A percentile compares a stretch with the other conserved stretches of the same genome.
These are phyloP conservation scores for Forbesichthys agassizii DNA, from an alignment of 2,113 vertebrate genomes.

Conservation along the genomic window DNA sequence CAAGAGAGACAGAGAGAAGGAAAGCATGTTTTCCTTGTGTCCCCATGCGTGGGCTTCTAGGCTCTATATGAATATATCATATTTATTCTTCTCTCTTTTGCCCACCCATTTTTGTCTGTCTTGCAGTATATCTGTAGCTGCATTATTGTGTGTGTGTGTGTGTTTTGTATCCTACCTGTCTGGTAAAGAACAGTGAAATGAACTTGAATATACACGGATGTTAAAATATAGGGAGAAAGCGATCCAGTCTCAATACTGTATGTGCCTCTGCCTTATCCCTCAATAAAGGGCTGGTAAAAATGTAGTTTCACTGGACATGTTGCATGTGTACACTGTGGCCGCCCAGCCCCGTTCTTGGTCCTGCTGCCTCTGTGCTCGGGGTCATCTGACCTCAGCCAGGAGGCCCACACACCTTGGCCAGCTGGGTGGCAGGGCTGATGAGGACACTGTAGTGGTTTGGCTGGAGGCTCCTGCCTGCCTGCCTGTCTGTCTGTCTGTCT, in stretches of 20 bases:
- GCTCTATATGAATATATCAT: slow-evolving; percentile 48
- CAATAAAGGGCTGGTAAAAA: not conserved
- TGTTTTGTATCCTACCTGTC: slow-evolving; percentile 25
- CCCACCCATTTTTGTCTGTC: slow-evolving; percentile 29
- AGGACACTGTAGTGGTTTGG: slow-evolving; percentile 77
- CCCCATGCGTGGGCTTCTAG: slow-evolving; percentile 35
- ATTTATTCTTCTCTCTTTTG: slow-evolving; percentile 35
- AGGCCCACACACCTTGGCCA: slow-evolving; percentile 76
- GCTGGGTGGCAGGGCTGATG: slow-evolving; percentile 73
- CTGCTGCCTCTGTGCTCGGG: slow-evolving; percentile 35
- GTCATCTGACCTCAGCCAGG: slow-evolving; percentile 53
- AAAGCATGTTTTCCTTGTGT: slow-evolving; percentile 56
- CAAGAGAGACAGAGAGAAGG: slow-evolving; percentile 64
- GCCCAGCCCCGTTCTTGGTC: not conserved
- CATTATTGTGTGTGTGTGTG: slow-evolving; percentile 19
- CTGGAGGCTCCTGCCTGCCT: slow-evolving; percentile 39
- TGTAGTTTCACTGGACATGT: not conserved
- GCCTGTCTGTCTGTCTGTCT: slow-evolving; percentile 28
- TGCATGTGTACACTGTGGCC: slow-evolving; percentile 23
- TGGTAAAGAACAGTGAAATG: not conserved
- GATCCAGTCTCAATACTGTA: not conserved
- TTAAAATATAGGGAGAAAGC: not conserved
- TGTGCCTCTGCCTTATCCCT: not conserved
- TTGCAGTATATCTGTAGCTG: slow-evolving; percentile 17
- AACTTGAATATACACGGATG: not conserved